Evolutionary conservation across 2,113 vertebrate species (phyloP).

Genomic region (Mobula hypostoma): DNA sequence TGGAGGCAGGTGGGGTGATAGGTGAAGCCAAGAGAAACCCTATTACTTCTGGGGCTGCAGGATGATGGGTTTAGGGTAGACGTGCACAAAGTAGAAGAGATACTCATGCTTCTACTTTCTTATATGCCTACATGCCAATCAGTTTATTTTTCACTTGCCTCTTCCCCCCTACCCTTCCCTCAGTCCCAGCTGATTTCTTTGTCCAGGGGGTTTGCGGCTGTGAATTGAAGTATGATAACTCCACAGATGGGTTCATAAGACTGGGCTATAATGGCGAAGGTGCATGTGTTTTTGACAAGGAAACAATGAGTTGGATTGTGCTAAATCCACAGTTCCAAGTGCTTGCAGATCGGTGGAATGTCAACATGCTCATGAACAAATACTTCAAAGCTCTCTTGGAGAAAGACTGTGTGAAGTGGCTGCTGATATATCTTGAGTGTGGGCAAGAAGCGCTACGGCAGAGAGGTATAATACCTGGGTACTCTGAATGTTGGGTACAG

Average conservation of each 20-base stretch:
- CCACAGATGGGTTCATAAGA: neutral
- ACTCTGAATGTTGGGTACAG: neutral
- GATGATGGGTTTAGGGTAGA: no score
- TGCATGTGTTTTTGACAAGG: constrained; percentile 10
- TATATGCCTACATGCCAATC: no score
- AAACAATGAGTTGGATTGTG: neutral
- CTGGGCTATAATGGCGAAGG: neutral
- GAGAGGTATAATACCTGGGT: neutral
- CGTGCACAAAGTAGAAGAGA: no score
- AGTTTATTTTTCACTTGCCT: neutral
- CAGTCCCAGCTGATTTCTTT: neutral
- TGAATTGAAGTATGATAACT: neutral
- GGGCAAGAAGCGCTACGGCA: neutral
- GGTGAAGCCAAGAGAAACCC: no score
- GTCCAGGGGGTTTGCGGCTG: constrained; percentile 1
- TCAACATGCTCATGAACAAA: neutral
- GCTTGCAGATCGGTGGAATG: neutral
- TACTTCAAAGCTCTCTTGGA: constrained; percentile 20
- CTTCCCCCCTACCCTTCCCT: no score
- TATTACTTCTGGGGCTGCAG: no score
- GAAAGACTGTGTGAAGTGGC: constrained; percentile 6
- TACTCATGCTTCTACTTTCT: no score
- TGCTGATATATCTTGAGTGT: neutral
- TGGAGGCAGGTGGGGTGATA: no score
- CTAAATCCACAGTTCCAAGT: neutral